Evolutionary conservation across 2,797 vertebrate species (phyloP), one percentile per base, ranked within the genome.

Genomic region (Crocidura indochinensis): DNA sequence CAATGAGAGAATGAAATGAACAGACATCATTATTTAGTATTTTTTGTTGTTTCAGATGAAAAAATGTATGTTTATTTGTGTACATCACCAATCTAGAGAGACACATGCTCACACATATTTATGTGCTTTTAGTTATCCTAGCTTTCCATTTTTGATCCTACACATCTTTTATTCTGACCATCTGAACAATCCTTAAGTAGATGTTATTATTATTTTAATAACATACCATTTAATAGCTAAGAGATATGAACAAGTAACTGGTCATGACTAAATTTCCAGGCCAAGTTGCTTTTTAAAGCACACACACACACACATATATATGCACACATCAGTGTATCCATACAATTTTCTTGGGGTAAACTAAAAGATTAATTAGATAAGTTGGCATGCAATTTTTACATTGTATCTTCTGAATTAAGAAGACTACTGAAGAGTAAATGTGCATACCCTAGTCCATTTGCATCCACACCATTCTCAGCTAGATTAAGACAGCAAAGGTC

Each of bases 381-480:
- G n/a, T 19, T 19, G 31, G 24, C 9, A 22, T 8, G 20, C 0
- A 0, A 31, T 20, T 56, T 87, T 65, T 65, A 65, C 24, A 27
- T 3, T 65, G 10, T 27, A 26, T 65, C 27, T 65, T 60, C 19
- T 60, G 22, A 60, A 60, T 15, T 60, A 49, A 29, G 11, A 15
- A 11, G 4, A 47, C 24, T 0, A 10, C 8, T 12, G 17, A 19
- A 5, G 20, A 22, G 51, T 46, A 15, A 89, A 60, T 44, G 8
- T 10, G 2, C 4, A 2, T 11, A 17, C 22, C 22, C 0, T 2
- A 6, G 1, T 2, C 0, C 3, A 12, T 69, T 51, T 20, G 64
- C 4, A 44, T 1, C 0, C 38, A 20, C 6, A 14, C 26, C 10
- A 62, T 11, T 14, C 27, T 15, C 26, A 68, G 0, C 12, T 51